Evolutionary conservation across 1,140 invertebrate genomes (phyloP).

Genomic region (Caenorhabditis brenneri): DNA sequence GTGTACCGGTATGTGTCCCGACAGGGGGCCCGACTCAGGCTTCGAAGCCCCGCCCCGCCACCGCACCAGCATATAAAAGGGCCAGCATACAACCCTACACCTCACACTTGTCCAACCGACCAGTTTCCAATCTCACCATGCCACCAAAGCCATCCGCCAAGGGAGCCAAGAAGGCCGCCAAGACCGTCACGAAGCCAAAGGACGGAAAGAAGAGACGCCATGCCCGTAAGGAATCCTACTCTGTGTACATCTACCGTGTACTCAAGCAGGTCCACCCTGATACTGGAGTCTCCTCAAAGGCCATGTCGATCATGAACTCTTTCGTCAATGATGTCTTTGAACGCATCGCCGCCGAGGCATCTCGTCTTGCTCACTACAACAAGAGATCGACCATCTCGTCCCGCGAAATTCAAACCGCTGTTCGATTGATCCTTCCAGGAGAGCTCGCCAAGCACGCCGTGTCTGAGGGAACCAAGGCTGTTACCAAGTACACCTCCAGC

Average conservation of each 20-base stretch:
- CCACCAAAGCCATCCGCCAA: no score
- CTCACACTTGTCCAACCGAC: no score
- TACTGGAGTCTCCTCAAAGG: conserved; percentile 74
- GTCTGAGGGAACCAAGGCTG: conserved; percentile 76
- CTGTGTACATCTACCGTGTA: conserved; percentile 64
- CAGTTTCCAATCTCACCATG: no score
- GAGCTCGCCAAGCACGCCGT: conserved; percentile 77
- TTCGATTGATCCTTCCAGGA: conserved; percentile 76
- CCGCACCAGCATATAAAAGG: background rate
- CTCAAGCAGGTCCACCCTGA: conserved; percentile 72
- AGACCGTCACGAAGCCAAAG: conserved; percentile 71
- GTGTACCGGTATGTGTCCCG: background rate
- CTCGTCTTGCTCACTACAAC: conserved; percentile 73
- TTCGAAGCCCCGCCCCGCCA: background rate
- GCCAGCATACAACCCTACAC: no score
- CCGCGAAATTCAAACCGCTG: conserved; percentile 77
- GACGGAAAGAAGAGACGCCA: conserved; percentile 72
- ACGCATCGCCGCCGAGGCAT: conserved; percentile 76
- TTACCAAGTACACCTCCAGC: conserved; percentile 75
- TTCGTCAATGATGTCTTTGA: conserved; percentile 73
- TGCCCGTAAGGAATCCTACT: conserved; percentile 69
- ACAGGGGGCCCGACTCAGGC: no score
- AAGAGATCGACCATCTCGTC: conserved; percentile 74
- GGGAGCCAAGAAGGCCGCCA: no score
- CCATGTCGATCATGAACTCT: conserved; percentile 77